These are phyloP conservation scores for Melinaea menophilus DNA, from an alignment of 2,888 invertebrate genomes.

Conservation along the genomic window DNA sequence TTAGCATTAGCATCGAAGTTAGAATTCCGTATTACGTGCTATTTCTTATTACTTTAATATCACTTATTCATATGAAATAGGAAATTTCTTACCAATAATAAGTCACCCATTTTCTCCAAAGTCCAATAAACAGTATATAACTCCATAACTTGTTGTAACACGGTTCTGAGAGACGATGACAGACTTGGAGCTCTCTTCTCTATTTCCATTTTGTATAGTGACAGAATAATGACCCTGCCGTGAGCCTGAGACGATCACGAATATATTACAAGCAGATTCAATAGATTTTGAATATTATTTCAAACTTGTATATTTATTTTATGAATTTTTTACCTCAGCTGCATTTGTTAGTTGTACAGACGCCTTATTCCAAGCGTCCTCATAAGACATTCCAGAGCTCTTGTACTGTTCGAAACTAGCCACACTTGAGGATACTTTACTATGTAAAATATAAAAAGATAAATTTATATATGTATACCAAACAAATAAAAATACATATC, in stretches of 20 bases:
- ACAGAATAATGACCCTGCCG: conserved; percentile 87
- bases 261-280: too few relatives aligned
- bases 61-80: too few relatives aligned
- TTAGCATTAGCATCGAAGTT: too few relatives aligned
- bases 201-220: conserved; percentile 81
- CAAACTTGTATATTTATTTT: too few relatives aligned
- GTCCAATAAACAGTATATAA: conserved; percentile 87
- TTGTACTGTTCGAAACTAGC: conserved; percentile 81
- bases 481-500: too few relatives aligned
- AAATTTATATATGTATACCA: neutral
- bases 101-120: conserved; percentile 85
- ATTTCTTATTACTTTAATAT: too few relatives aligned
- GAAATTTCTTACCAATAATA: conserved; percentile 81
- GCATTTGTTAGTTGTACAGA: conserved; percentile 89
- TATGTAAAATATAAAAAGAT: conserved; percentile 41
- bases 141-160: conserved; percentile 84
- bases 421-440: conserved; percentile 83
- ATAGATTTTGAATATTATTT: too few relatives aligned
- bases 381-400: conserved; percentile 79
- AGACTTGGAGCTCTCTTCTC: conserved; percentile 61
- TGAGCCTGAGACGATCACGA: conserved; percentile 71
- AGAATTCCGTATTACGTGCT: too few relatives aligned
- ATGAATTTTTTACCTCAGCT: conserved; percentile 80
- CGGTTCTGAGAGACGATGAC: conserved; percentile 79
- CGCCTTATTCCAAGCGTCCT: conserved; percentile 91